These are phyloP conservation scores for Flabesymbios commensalis DNA, from an alignment of 2,888 invertebrate genomes.

Conservation along the genomic window DNA sequence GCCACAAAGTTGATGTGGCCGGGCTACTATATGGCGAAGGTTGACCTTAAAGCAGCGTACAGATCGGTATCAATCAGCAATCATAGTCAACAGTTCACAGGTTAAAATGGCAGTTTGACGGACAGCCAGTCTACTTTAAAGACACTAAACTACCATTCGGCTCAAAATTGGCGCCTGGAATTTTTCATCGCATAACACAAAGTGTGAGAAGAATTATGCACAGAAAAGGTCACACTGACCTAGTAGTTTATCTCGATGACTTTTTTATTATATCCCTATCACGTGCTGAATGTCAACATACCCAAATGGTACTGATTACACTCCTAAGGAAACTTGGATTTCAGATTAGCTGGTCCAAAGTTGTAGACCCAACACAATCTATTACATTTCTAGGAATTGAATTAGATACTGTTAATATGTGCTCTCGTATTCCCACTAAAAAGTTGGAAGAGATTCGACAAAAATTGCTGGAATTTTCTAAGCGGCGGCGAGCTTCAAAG, in stretches of 20 bases:
- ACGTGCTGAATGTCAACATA: neutral
- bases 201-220: neutral
- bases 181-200: neutral
- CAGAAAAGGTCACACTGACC: neutral
- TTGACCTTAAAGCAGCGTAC: neutral
- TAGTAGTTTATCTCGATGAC: constrained; percentile 4
- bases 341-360: neutral
- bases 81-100: neutral
- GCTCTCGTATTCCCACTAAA: no score
- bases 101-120: neutral
- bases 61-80: neutral
- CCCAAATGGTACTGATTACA: neutral
- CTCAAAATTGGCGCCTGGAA: neutral
- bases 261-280: neutral
- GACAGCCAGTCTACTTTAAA: no score
- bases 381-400: neutral
- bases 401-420: neutral
- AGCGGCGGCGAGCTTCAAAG: neutral
- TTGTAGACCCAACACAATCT: neutral
- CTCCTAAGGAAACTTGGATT: neutral
- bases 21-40: neutral
- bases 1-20: neutral
- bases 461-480: no score
- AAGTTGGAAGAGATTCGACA: no score
- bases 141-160: constrained; percentile 3